phyloP scores from a whole-genome alignment of 2,113 vertebrate genomes.

The Sphaerodactylus townsendi region DNA sequence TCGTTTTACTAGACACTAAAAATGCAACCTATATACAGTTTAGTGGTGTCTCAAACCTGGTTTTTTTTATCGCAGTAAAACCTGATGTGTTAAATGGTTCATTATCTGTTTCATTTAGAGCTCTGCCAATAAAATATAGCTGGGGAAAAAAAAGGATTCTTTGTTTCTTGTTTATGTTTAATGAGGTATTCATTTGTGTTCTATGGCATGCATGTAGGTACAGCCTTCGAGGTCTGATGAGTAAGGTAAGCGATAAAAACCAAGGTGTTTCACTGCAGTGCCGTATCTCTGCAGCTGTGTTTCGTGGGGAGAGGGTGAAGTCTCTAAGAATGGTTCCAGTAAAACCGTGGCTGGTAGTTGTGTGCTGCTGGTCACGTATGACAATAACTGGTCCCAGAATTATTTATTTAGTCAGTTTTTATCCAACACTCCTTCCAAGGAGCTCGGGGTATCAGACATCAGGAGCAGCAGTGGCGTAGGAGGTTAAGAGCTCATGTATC shows the following conservation, averaged over 20 bases:
- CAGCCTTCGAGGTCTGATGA: neutral
- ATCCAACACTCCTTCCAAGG: no score
- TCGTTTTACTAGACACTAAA: constrained; percentile 27
- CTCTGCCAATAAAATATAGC: constrained; percentile 4
- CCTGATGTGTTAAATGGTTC: constrained; percentile 12
- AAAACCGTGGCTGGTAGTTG: neutral
- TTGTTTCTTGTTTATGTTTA: constrained; percentile 6
- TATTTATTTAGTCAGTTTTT: no score
- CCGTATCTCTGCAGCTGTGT: neutral
- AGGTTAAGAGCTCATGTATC: no score
- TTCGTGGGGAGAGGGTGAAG: neutral
- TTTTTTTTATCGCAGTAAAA: neutral
- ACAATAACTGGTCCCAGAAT: neutral
- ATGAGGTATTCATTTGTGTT: neutral
- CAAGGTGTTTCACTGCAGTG: neutral
- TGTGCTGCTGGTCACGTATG: neutral
- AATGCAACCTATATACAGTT: neutral
- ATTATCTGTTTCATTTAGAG: constrained; percentile 21
- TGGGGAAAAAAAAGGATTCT: neutral
- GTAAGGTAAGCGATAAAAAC: neutral
- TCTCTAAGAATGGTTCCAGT: neutral
- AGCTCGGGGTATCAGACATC: no score
- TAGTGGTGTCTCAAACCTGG: neutral
- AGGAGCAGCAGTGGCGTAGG: no score
- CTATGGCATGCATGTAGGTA: neutral